Evolutionary conservation across 2,888 invertebrate species (phyloP).

Genomic region (Platerodrilus igneus): DNA sequence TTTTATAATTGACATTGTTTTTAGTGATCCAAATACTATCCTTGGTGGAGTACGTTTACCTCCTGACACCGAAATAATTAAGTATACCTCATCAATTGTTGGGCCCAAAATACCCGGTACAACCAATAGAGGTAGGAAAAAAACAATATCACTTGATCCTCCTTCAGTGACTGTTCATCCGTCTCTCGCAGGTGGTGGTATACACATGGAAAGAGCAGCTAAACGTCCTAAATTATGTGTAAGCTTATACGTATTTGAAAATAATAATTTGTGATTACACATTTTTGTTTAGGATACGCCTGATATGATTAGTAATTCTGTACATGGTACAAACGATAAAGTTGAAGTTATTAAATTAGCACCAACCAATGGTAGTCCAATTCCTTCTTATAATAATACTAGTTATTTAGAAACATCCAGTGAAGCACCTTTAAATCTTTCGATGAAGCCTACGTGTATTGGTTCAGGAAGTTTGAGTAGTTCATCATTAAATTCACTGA

Average conservation of each 20-base stretch:
- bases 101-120: slow-evolving; percentile 82
- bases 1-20: neutral
- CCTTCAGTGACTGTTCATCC: slow-evolving; percentile 58
- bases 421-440: slow-evolving; percentile 78
- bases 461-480: slow-evolving; percentile 40
- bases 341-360: slow-evolving; percentile 81
- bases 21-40: slow-evolving; percentile 79
- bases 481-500: slow-evolving; percentile 56
- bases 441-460: slow-evolving; percentile 63
- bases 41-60: slow-evolving; percentile 79
- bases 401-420: slow-evolving; percentile 54
- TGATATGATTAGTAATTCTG: slow-evolving; percentile 32
- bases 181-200: slow-evolving; percentile 46
- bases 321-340: slow-evolving; percentile 55
- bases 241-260: slow-evolving; percentile 31
- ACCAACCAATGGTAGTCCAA: slow-evolving; percentile 53
- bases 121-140: slow-evolving; percentile 80
- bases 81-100: slow-evolving; percentile 82
- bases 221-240: slow-evolving; percentile 46
- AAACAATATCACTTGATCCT: slow-evolving; percentile 82
- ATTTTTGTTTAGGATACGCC: slow-evolving; percentile 35
- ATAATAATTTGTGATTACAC: slow-evolving; percentile 15
- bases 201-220: slow-evolving; percentile 50
- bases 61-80: slow-evolving; percentile 86
- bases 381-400: slow-evolving; percentile 29